Evolutionary conservation across 2,888 invertebrate species (phyloP).

Genomic region (Himalopsyche japonica): DNA sequence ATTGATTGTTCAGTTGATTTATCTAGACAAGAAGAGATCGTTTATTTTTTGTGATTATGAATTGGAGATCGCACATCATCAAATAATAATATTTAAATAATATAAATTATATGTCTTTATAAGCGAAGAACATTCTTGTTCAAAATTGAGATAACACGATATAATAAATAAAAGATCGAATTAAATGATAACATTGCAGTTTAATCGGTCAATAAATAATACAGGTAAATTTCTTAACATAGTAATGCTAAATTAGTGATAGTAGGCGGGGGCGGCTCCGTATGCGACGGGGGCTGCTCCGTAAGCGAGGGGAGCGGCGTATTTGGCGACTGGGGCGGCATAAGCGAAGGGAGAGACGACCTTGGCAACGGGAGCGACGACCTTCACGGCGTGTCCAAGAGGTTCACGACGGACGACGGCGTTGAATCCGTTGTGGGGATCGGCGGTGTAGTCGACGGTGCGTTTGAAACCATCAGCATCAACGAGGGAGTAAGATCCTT

Average conservation of each 20-base stretch:
- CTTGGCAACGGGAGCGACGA: constrained; percentile 44
- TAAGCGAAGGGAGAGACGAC: constrained; percentile 61
- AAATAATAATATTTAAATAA: too few relatives aligned
- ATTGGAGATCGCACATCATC: too few relatives aligned
- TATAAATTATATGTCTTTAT: too few relatives aligned
- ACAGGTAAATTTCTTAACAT: constrained; percentile 39
- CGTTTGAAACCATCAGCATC: constrained; percentile 56
- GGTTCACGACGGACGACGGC: constrained; percentile 58
- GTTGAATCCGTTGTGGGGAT: constrained; percentile 58
- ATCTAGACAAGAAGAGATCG: too few relatives aligned
- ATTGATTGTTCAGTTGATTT: not conserved
- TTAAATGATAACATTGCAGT: not conserved
- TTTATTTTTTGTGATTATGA: too few relatives aligned
- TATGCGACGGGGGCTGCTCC: constrained; percentile 38
- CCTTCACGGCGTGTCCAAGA: constrained; percentile 42
- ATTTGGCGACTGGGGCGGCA: constrained; percentile 51
- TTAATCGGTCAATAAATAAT: constrained; percentile 39
- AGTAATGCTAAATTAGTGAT: constrained; percentile 54
- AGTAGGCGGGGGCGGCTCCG: constrained; percentile 65
- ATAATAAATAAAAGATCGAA: not conserved
- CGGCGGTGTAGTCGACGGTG: constrained; percentile 57
- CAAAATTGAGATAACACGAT: not conserved
- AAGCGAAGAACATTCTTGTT: too few relatives aligned
- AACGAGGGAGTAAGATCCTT: constrained; percentile 53
- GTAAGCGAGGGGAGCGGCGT: constrained; percentile 20